Percentiles rank a stretch among this genome's conserved stretches.
Evolutionary conservation across 2,888 invertebrate genomes (phyloP).

Genomic region (Nemurella pictetii): DNA sequence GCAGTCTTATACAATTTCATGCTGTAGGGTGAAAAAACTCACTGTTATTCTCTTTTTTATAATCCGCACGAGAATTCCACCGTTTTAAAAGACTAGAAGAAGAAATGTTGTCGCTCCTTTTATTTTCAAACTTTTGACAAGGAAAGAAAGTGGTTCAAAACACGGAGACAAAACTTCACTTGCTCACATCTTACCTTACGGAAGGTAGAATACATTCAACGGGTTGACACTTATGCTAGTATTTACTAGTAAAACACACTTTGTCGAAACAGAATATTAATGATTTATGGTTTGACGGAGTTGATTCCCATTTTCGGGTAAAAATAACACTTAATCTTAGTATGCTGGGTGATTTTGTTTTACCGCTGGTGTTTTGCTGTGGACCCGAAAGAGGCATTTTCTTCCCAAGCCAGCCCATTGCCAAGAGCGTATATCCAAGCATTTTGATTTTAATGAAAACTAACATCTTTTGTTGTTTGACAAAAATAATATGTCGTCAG

Average conservation of each 20-base stretch:
- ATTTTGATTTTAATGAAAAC: slow-evolving; percentile 35
- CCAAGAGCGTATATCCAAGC: neutral
- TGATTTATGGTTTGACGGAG: neutral
- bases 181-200: neutral
- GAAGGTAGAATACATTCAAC: too few species aligned
- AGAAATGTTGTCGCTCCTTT: neutral
- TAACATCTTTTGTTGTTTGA: slow-evolving; percentile 30
- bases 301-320: neutral
- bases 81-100: neutral
- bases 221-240: too few species aligned
- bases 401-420: neutral
- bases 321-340: too few species aligned
- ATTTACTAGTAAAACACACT: neutral
- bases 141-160: neutral
- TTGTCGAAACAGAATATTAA: too few species aligned
- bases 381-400: neutral
- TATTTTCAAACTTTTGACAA: neutral
- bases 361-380: neutral
- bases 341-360: neutral
- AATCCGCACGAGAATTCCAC: slow-evolving; percentile 24
- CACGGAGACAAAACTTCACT: neutral
- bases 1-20: neutral
- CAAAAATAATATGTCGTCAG: slow-evolving; percentile 24
- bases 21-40: slow-evolving; percentile 29
- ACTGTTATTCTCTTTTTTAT: slow-evolving; percentile 27